Evolutionary conservation across 2,888 invertebrate species (phyloP).

Genomic region (Neocrepidodera transversa): DNA sequence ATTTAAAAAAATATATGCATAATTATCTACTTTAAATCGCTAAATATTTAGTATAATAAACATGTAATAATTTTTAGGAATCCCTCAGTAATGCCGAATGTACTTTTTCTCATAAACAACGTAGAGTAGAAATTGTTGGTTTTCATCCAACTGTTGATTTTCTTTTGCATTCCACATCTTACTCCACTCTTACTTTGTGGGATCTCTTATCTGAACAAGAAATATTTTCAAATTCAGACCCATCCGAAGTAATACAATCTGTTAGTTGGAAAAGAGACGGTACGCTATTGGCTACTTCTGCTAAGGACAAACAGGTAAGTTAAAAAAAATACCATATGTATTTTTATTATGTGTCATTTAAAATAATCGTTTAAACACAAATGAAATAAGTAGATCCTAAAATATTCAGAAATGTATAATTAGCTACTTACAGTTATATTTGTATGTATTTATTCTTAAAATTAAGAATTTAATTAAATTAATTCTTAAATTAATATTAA

Average conservation of each 20-base stretch:
- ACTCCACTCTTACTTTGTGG: conserved; percentile 82
- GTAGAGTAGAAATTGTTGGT: conserved; percentile 86
- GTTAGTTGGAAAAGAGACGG: conserved; percentile 92
- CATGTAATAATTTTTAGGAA: conserved; percentile 62
- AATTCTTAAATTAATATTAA: too few species aligned
- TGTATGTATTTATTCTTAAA: too few species aligned
- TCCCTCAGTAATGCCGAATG: conserved; percentile 81
- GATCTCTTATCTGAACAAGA: conserved; percentile 86
- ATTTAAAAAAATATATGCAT: too few species aligned
- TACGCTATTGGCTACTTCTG: conserved; percentile 79
- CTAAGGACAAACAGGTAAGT: conserved; percentile 81
- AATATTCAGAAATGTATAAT: too few species aligned
- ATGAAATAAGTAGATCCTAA: too few species aligned
- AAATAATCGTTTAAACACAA: too few species aligned
- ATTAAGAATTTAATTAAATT: too few species aligned
- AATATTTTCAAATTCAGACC: conserved; percentile 72
- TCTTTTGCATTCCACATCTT: conserved; percentile 85
- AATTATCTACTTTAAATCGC: too few species aligned
- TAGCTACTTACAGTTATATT: too few species aligned
- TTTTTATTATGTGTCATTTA: too few species aligned
- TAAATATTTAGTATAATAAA: neutral
- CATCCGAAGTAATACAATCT: conserved; percentile 88
- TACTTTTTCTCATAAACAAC: conserved; percentile 82
- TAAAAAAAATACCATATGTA: too few species aligned
- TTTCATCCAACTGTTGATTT: conserved; percentile 93